Percentiles rank a stretch among this genome's conserved stretches.
phyloP scores from a whole-genome alignment of 2,888 invertebrate species.

The Xanthorhoe spadicearia region DNA sequence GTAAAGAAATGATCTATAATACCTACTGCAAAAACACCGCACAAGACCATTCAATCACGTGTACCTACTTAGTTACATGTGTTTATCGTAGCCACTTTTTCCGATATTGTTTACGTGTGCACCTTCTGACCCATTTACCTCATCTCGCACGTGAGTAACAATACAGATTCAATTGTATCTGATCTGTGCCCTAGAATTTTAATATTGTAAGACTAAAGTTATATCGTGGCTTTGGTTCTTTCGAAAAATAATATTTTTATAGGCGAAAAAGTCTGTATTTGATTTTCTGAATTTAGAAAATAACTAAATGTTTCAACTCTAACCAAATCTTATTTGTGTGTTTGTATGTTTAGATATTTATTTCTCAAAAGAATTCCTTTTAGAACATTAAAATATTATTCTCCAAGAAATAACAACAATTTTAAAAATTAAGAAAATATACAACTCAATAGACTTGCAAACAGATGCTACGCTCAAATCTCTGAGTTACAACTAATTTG shows the following conservation, averaged over 20 bases:
- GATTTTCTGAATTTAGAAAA: too few relatives aligned
- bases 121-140: conserved; percentile 21
- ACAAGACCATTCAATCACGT: too few relatives aligned
- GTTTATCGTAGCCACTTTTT: not conserved
- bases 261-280: too few relatives aligned
- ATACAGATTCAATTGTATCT: conserved; percentile 49
- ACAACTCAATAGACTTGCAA: conserved; percentile 10
- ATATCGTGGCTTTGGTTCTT: not conserved
- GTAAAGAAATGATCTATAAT: too few relatives aligned
- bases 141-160: conserved; percentile 43
- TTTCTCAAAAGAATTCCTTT: too few relatives aligned
- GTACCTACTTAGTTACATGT: not conserved
- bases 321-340: too few relatives aligned
- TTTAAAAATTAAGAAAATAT: not conserved
- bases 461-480: conserved; percentile 30
- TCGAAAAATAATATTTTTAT: too few relatives aligned
- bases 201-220: conserved; percentile 41
- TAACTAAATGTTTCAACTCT: too few relatives aligned
- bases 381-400: too few relatives aligned
- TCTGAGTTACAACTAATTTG: conserved; percentile 24
- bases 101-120: not conserved
- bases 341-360: too few relatives aligned
- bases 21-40: too few relatives aligned
- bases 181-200: conserved; percentile 58
- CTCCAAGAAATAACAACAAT: not conserved